Conservation (phyloP, 2,797 vertebrate genomes). For the Zenarchopterus dispar region DNA sequence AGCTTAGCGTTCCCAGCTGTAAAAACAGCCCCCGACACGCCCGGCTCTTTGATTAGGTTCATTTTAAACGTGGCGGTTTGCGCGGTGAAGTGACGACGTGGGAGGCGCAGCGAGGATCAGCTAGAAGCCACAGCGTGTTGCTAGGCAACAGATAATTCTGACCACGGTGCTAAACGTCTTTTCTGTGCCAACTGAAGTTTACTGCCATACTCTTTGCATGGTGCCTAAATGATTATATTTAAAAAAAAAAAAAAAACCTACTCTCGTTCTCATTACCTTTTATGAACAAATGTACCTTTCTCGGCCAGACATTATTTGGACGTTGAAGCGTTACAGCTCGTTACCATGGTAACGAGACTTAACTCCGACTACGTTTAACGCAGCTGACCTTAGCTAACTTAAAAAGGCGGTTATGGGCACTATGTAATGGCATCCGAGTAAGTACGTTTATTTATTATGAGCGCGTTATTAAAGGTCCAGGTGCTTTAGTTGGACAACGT, state of each 20-base stretch:
- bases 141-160: slow-evolving; percentile 51
- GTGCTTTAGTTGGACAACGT: not conserved
- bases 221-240: no score
- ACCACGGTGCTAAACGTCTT: not conserved
- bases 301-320: no score
- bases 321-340: no score
- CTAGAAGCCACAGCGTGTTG: slow-evolving; percentile 51
- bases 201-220: not conserved
- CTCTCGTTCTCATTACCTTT: no score
- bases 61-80: slow-evolving; percentile 76
- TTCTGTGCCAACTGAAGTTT: not conserved
- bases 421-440: not conserved
- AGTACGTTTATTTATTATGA: not conserved
- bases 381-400: not conserved
- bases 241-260: no score
- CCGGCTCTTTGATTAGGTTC: not conserved
- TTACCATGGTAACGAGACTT: slow-evolving; percentile 65
- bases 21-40: not conserved
- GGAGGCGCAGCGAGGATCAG: slow-evolving; percentile 61
- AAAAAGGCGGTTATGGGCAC: not conserved
- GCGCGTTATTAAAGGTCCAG: not conserved
- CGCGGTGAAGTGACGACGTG: slow-evolving; percentile 65
- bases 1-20: not conserved
- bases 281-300: no score
- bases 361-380: slow-evolving; percentile 6